Conservation (phyloP, 1,140 invertebrate genomes). For the Dolichoris vasculosae region DNA sequence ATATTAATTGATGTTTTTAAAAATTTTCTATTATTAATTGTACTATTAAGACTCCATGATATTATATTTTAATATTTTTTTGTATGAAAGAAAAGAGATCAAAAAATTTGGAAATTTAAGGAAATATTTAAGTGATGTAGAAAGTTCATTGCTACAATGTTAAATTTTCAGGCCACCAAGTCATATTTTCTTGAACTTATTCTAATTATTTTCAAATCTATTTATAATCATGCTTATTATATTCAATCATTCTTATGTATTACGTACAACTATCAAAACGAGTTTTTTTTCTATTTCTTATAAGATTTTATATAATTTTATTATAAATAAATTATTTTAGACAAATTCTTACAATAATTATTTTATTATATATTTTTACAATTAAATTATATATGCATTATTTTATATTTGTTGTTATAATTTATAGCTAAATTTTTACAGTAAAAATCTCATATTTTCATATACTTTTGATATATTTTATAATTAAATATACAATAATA, state of each 20-base stretch:
- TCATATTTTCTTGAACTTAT: constrained; percentile 68
- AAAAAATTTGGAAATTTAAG: neutral
- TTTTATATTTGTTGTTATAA: neutral
- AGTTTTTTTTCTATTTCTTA: neutral
- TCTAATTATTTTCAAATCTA: constrained; percentile 70
- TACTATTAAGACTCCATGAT: too few relatives aligned
- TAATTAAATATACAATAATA: too few relatives aligned
- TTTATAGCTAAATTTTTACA: neutral
- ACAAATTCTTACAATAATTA: too few relatives aligned
- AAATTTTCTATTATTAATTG: too few relatives aligned
- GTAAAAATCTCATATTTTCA: too few relatives aligned
- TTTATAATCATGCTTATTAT: constrained; percentile 61
- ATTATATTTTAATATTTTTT: too few relatives aligned
- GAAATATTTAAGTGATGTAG: neutral
- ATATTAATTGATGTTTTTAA: too few relatives aligned
- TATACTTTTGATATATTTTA: too few relatives aligned
- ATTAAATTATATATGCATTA: neutral
- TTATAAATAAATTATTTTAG: neutral
- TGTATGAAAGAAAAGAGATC: too few relatives aligned
- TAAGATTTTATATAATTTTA: neutral
- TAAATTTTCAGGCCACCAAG: constrained; percentile 69
- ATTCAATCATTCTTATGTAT: constrained; percentile 55
- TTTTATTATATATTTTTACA: neutral
- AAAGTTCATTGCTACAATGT: constrained; percentile 60
- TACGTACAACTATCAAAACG: constrained; percentile 20